These are phyloP conservation scores for Scopus umbretta DNA, from an alignment of 2,113 vertebrate species.

Conservation along the genomic window DNA sequence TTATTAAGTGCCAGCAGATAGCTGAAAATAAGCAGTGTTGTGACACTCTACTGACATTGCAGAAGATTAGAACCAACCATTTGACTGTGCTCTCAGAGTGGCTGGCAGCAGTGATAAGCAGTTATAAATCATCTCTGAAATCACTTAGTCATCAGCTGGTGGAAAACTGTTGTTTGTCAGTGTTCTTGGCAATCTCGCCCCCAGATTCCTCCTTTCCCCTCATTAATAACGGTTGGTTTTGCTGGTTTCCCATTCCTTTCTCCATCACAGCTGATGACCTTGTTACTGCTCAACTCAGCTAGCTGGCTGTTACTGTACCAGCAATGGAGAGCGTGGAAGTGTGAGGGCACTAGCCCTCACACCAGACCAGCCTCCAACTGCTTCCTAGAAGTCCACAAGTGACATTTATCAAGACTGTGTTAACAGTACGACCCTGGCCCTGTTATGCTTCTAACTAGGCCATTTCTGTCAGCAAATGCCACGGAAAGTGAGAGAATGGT, in stretches of 20 bases:
- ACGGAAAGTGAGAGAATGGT: neutral
- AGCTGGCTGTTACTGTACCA: neutral
- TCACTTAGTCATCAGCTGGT: neutral
- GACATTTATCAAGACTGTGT: neutral
- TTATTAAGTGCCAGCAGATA: neutral
- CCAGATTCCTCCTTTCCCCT: neutral
- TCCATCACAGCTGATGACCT: neutral
- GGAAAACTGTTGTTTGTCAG: neutral
- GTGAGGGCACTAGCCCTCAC: neutral
- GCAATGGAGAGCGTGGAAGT: accelerated
- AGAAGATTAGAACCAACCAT: neutral
- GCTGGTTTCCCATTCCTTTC: neutral
- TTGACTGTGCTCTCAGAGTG: neutral
- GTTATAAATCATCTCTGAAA: neutral
- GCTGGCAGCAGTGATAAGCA: neutral
- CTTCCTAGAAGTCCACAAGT: neutral
- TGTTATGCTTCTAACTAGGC: neutral
- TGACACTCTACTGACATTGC: neutral
- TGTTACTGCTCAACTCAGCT: neutral
- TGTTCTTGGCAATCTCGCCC: neutral
- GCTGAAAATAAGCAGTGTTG: neutral
- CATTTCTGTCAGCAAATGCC: neutral
- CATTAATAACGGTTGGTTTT: neutral
- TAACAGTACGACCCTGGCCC: neutral
- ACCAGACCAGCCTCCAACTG: neutral